A percentile compares a stretch with the other conserved stretches of the same genome.
Conservation (phyloP, 2,888 invertebrate species). For the Acanthopleura granulata region DNA sequence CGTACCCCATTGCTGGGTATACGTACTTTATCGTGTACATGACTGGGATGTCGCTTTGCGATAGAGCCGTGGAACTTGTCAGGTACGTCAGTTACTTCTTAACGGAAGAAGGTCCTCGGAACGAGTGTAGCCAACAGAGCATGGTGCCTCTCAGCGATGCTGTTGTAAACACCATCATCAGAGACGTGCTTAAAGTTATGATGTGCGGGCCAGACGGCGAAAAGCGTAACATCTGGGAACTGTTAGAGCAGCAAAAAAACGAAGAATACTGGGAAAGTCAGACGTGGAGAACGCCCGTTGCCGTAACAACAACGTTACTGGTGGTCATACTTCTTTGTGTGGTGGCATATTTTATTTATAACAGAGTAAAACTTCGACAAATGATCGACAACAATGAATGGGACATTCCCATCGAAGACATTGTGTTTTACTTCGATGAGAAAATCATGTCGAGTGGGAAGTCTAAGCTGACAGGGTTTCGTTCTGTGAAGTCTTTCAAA, state of each 20-base stretch:
- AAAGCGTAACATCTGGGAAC: slow-evolving; percentile 35
- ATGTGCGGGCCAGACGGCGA: slow-evolving; percentile 43
- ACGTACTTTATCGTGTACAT: slow-evolving; percentile 56
- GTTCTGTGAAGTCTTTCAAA: slow-evolving; percentile 37
- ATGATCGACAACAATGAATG: slow-evolving; percentile 52
- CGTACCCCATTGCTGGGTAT: slow-evolving; percentile 60
- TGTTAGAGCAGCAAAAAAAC: slow-evolving; percentile 40
- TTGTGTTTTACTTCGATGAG: slow-evolving; percentile 47
- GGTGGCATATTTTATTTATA: slow-evolving; percentile 39
- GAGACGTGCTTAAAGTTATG: slow-evolving; percentile 42
- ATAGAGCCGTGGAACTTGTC: slow-evolving; percentile 53
- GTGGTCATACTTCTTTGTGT: slow-evolving; percentile 34
- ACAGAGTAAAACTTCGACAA: slow-evolving; percentile 41
- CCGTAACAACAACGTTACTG: slow-evolving; percentile 36
- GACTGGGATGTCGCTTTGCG: slow-evolving; percentile 44
- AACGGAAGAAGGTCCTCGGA: slow-evolving; percentile 29
- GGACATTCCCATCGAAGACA: slow-evolving; percentile 54
- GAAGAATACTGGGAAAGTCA: slow-evolving; percentile 35
- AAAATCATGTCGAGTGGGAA: slow-evolving; percentile 30
- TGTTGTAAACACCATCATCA: slow-evolving; percentile 33
- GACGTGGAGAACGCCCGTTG: slow-evolving; percentile 44
- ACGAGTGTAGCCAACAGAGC: slow-evolving; percentile 29
- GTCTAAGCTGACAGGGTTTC: slow-evolving; percentile 30
- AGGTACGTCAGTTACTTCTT: slow-evolving; percentile 59
- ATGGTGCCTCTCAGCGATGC: slow-evolving; percentile 48